Evolutionary conservation across 1,140 invertebrate species (phyloP), one percentile per base, ranked within the genome.

Genomic region (Reticulitermes speratus): DNA sequence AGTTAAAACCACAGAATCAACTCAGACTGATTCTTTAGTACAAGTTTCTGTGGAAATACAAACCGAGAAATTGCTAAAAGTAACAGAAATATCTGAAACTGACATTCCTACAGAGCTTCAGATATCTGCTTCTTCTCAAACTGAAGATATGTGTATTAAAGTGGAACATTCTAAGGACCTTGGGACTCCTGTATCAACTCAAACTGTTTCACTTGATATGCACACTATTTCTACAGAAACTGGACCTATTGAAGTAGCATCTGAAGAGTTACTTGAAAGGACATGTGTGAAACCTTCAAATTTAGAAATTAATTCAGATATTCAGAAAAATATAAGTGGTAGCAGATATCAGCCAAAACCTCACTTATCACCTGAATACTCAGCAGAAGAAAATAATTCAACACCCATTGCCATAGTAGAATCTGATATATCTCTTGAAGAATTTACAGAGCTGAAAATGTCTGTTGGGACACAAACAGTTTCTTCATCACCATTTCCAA

Each of bases 401-500:
- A 55, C 52, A 19, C 19, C 52, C n/a, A 82, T 7, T 83, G 16
- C 44, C 14, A 44, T 44, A 14, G 1, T 32, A 83, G 44, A 83
- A 83, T 11, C 32, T 83, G 82, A 44, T n/a, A 44, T 6, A 83
- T 83, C 65, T n/a, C 25, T 75, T 25, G 65, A 75, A 75, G 65
- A 75, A 30, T 75, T 75, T 25, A 75, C 65, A 75, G 65, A 75
- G n/a, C 65, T 30, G n/a, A 25, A 75, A 30, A 75, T 75, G 16
- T 75, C 65, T 75, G 65, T 75, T 83, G 82, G 44, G 21, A 48
- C 38, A 83, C 82, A 83, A 44, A 83, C 21, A 25, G 45, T 45
- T 45, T 44, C 16, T 5, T 44, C 23, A 12, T 11, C 82, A 83
- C 12, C 82, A 83, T 83, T 44, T 83, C 82, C 83, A 32, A 21